Evolutionary conservation across 37 sponge, comb jelly and placozoan genomes (phyloP).

Genomic region (Chondrilla cf. caribensis): DNA sequence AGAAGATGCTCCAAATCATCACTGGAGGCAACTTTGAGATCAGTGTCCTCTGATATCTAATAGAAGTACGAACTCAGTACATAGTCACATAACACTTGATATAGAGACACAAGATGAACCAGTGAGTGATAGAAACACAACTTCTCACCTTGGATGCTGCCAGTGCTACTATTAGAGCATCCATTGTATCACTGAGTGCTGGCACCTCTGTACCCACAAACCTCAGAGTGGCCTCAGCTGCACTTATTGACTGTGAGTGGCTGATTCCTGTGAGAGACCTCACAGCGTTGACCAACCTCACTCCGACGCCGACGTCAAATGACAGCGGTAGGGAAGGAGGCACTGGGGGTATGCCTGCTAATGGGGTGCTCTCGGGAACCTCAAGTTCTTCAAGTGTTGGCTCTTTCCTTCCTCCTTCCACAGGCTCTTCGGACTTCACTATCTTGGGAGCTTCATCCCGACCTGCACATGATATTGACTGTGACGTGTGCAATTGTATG

Average conservation of each 20-base stretch:
- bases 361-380: no score
- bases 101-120: no score
- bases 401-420: no score
- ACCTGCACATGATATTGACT: no score
- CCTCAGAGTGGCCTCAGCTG: constrained; percentile 25
- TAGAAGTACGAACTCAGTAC: no score
- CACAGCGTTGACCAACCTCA: constrained; percentile 10
- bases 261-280: constrained; percentile 29
- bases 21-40: constrained; percentile 15
- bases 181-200: neutral
- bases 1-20: constrained; percentile 51
- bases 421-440: no score
- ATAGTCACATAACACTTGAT: no score
- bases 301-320: constrained; percentile 1
- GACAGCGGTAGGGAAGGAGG: neutral
- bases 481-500: no score
- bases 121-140: no score
- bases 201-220: constrained; percentile 23
- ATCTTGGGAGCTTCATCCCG: no score
- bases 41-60: constrained; percentile 1
- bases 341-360: neutral
- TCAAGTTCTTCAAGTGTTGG: no score
- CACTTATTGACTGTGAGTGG: neutral
- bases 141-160: neutral
- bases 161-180: constrained; percentile 13